Conservation (phyloP, 2,797 vertebrate genomes). For the Crocodylus rhombifer region DNA sequence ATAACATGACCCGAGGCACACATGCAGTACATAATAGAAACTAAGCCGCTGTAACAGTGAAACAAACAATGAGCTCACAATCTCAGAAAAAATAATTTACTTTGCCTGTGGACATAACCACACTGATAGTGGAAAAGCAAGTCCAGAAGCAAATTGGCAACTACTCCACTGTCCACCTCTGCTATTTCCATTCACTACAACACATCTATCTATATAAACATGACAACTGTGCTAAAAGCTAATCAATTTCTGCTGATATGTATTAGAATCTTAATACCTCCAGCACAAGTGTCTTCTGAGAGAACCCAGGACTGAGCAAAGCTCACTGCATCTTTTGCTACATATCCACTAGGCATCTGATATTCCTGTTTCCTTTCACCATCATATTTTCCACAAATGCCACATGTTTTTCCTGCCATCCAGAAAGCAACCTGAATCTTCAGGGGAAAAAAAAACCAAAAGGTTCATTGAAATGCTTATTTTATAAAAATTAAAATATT, state of each 20-base stretch:
- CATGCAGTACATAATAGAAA: not conserved
- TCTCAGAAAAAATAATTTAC: accelerated
- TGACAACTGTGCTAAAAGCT: not conserved
- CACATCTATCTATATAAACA: not conserved
- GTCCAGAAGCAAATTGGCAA: not conserved
- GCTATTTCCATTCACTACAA: not conserved
- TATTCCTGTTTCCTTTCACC: slow-evolving; percentile 85
- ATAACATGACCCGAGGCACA: not conserved
- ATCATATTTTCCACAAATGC: slow-evolving; percentile 87
- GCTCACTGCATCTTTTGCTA: slow-evolving; percentile 79
- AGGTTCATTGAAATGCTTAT: not conserved
- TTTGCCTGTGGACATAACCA: not conserved
- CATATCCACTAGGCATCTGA: slow-evolving; percentile 78
- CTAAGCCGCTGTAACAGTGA: accelerated
- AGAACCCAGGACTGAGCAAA: slow-evolving; percentile 87
- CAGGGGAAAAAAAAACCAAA: slow-evolving; percentile 20
- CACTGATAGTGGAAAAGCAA: not conserved
- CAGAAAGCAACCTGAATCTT: slow-evolving; percentile 85
- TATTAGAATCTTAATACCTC: slow-evolving; percentile 54
- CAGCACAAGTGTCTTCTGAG: slow-evolving; percentile 79
- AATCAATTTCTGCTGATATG: not conserved
- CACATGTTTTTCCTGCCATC: slow-evolving; percentile 88
- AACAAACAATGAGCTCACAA: not conserved
- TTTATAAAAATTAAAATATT: not conserved
- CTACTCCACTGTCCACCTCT: not conserved